Base-by-base conservation (phyloP, 2,797 vertebrate species). In the Macropus fuliginosus region DNA sequence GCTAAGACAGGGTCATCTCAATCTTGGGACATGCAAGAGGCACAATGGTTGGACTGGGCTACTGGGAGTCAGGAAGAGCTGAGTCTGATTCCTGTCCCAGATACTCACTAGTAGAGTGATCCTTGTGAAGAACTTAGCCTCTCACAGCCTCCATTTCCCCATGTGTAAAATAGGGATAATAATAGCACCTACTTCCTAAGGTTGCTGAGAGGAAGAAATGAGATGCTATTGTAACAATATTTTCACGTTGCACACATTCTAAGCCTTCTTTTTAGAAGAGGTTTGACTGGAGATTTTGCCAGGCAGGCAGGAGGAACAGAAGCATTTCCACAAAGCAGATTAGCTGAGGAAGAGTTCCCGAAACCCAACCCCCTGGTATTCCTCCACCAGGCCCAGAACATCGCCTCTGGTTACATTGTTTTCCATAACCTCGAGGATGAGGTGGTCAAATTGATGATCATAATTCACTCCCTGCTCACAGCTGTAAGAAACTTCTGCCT, bases 401-500 rank as follows among this genome's bases (percentile, higher is more conserved):
- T 40, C 54, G 6, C 28, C 8, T 55, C 29, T 90, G 31, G 55
- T 29, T 92, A 55, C 21, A 0, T 1, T 59, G 11, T 21, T 92
- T 27, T 55, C 12, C 31, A 55, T 34, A 74, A 55, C 92, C 12
- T 59, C 11, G 14, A 46, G 87, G 55, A 59, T 54, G 87, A 54
- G 5, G 57, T 52, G 54, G 50, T 90, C 12, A 92, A 55, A 81
- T 66, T 74, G 92, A 90, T 12, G 40, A 50, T 90, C 87, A 34
- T 90, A 18, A 95, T 54, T 55, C 91, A 57, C 9, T 8, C 34
- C 3, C n/a, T 46, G 74, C 40, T 81, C 40, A 29, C 28, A 5
- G 11, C 66, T 59, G 50, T 40, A 27, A 93, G 57, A 94, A 92
- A 74, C 89, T 89, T 96, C 59, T 92, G 1, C 92, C 56, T 96